Base-by-base conservation (phyloP, 2,113 vertebrate species). In the Poecilia latipinna region DNA sequence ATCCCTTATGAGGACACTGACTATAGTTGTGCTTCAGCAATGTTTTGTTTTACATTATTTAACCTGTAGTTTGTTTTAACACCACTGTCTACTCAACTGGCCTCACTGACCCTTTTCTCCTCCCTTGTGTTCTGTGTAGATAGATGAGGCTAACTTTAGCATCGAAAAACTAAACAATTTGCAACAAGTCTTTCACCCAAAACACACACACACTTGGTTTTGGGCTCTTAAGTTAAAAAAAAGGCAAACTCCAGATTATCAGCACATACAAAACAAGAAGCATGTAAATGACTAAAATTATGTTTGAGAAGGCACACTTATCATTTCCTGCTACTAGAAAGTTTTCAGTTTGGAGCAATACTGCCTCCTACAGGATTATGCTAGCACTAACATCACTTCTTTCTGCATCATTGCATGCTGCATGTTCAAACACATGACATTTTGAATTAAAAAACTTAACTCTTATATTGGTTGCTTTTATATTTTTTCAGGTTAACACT, bases 81-180 rank as follows among this genome's bases (percentile, higher is more conserved):
- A 8, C 22, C 6, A 8, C 44, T 63, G 51, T 75, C 69, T 72
- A 67, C 65, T 83, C 68, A 71, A 28, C 37, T 79, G 75, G 61
- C 48, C 65, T 68, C 5, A 11, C 32, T 22, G 79, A 80, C 82
- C 71, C 82, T 73, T 3, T 26, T 85, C 76, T 71, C 35, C 65
- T 82, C 62, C 54, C 31, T 70, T 67, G 69, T 19, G 24, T 75
- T 67, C 57, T 76, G 73, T 61, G 7, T 29, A 75, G 66, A 71
- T 32, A 77, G 64, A 73, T 37, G 68, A 24, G 31, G 62, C 84
- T 83, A 86, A 83, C 42, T 87, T 86, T 83, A 85, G 85, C 60
- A 8, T 4, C 3, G 35, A 32, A 57, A 82, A 87, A 79, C 75
- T 0, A 73, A 91, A 85, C 70, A 24, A n/a, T 28, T 31, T 31